Evolutionary conservation across 1,140 invertebrate species (phyloP).

Genomic region (Oscheius sp.): DNA sequence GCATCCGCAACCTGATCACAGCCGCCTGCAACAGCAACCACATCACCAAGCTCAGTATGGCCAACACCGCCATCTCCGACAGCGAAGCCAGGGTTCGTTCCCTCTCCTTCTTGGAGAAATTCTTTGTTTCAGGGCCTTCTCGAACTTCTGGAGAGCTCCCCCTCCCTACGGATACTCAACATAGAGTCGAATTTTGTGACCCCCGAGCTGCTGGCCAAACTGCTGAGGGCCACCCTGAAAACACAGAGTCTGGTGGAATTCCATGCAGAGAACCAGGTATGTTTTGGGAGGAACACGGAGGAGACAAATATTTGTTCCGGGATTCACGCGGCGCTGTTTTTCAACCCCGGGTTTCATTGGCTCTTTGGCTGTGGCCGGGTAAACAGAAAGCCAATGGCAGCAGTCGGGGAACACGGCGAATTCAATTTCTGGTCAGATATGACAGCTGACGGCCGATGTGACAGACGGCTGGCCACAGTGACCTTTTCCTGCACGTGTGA

Average conservation of each 20-base stretch:
- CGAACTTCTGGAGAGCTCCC: constrained; percentile 50
- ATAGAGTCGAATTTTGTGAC: constrained; percentile 59
- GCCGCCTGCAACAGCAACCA: constrained; percentile 35
- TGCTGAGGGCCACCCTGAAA: constrained; percentile 54
- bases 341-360: neutral
- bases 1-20: constrained; percentile 30
- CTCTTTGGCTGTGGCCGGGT: neutral
- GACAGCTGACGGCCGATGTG: no score
- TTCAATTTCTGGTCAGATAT: no score
- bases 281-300: no score
- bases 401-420: no score
- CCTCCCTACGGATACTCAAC: constrained; percentile 53
- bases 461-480: no score
- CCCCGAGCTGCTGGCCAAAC: constrained; percentile 57
- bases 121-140: constrained; percentile 50
- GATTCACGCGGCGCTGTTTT: neutral
- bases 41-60: constrained; percentile 77
- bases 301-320: neutral
- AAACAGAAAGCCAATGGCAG: no score
- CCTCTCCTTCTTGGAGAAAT: neutral
- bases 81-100: constrained; percentile 70
- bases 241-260: constrained; percentile 58
- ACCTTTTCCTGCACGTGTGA: neutral
- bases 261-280: constrained; percentile 60
- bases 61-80: constrained; percentile 88